Conservation (phyloP, 2,113 vertebrate species). For the Regulus satrapa region DNA sequence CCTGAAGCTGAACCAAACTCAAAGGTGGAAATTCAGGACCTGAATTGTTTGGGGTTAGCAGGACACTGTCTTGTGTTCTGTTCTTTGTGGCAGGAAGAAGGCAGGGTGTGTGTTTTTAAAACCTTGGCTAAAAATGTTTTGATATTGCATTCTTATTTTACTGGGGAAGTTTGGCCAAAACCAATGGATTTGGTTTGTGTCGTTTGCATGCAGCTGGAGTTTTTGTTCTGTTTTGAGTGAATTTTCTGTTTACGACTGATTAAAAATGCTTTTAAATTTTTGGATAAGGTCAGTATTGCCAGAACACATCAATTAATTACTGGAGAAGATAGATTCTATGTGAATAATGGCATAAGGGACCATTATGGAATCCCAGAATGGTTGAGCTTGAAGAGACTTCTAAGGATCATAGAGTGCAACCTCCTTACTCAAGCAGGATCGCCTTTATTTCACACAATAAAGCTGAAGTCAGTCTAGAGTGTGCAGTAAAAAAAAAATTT, state of each 20-base stretch:
- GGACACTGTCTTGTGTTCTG: neutral
- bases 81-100: neutral
- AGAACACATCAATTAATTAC: neutral
- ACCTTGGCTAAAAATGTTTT: neutral
- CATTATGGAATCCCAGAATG: neutral
- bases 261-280: neutral
- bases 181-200: neutral
- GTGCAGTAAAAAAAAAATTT: neutral
- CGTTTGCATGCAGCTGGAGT: neutral
- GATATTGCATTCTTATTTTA: neutral
- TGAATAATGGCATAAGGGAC: neutral
- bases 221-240: neutral
- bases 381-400: neutral
- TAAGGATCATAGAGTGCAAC: neutral
- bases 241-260: neutral
- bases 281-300: neutral
- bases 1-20: neutral
- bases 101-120: neutral
- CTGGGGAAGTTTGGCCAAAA: neutral
- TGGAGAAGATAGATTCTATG: neutral
- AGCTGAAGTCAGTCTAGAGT: neutral
- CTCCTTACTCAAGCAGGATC: neutral
- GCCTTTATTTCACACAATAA: neutral
- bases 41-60: neutral
- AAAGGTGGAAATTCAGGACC: neutral